Base-by-base conservation (phyloP, 2,797 vertebrate genomes). In the Acanthurus tractus region DNA sequence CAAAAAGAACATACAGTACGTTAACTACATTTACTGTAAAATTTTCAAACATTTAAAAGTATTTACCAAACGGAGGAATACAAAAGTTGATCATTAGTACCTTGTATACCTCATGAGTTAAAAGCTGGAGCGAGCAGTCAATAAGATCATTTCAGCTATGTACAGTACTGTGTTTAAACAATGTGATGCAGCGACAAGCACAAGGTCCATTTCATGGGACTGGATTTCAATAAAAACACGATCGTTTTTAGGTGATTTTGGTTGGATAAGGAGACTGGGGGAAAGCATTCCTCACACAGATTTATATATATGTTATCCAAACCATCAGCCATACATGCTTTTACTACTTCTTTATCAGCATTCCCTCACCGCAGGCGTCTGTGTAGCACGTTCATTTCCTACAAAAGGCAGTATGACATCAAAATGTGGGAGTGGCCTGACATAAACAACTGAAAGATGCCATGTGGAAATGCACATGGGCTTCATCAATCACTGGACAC, bases 1-100 rank as follows among this genome's bases (percentile, higher is more conserved):
- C 72, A 86, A 80, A 76, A 76, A 58, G 4, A 78, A 81, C 52
- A 63, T 57, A 83, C 83, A 88, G 78, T 84, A 87, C 77, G 74
- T 40, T 59, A 63, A 67, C 74, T 89, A 91, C 64, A 85, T 71
- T 84, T 80, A 79, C 78, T 85, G 68, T 82, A 74, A 85, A 86
- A 79, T 86, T 34, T 66, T 58, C 14, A 86, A 75, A 89, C 64
- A 86, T 65, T 69, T 75, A 38, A 83, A 88, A 57, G 62, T 81
- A 65, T 88, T 91, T 74, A 85, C 76, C 78, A 76, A 76, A 89
- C 38, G 18, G 63, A 88, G 76, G 63, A 78, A 88, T 86, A 89
- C 77, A 89, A 89, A 90, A 84, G 58, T 76, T 69, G 63, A 82
- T 91, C 69, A 80, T 90, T 85, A 81, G 86, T 91, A 82, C 73